Evolutionary conservation across 2,888 invertebrate genomes (phyloP), one percentile per base, ranked within the genome.

Genomic region (Tetragonula carbonaria): DNA sequence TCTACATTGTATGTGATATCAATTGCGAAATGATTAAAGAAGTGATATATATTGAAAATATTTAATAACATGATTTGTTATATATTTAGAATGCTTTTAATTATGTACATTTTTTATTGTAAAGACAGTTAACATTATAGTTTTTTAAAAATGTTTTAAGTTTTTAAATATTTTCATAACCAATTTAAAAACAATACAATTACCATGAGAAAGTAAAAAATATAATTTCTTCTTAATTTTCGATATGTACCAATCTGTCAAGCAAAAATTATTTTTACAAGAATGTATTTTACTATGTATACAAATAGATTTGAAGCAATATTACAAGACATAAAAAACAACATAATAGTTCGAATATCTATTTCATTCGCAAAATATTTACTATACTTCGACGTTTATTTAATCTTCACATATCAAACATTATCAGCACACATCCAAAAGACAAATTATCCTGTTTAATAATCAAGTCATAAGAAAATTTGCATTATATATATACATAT

Each of bases 381-480:
- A 50, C 16, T 57, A 57, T 65, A 14, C 66, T 62, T 50, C 59
- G 53, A 76, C 18, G 55, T 66, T 81, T 77, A 65, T 74, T 67
- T 38, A 57, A 50, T 74, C 28, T 70, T 53, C 65, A 45, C 14
- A 67, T 74, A 78, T 16, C 23, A 74, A 74, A 82, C 55, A 62
- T 67, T 21, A 45, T 13, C n/a, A 55, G 45, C 67, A 68, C 57
- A 33, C 55, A 38, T 53, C n/a, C 59, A 78, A 59, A 67, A 67
- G 59, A 75, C n/a, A 75, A 68, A 14, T 45, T 53, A 23, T 71
- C 59, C 80, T 70, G 68, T 73, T 74, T 23, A 33, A n/a, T 75
- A 71, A 80, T 66, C 84, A 75, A 74, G 74, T 71, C 53, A 84
- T 83, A 77, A 59, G 62, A 86, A 80, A 78, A 51, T 80, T 80